These are phyloP conservation scores for Ahaetulla prasina DNA, from an alignment of 2,113 vertebrate species.

Conservation along the genomic window DNA sequence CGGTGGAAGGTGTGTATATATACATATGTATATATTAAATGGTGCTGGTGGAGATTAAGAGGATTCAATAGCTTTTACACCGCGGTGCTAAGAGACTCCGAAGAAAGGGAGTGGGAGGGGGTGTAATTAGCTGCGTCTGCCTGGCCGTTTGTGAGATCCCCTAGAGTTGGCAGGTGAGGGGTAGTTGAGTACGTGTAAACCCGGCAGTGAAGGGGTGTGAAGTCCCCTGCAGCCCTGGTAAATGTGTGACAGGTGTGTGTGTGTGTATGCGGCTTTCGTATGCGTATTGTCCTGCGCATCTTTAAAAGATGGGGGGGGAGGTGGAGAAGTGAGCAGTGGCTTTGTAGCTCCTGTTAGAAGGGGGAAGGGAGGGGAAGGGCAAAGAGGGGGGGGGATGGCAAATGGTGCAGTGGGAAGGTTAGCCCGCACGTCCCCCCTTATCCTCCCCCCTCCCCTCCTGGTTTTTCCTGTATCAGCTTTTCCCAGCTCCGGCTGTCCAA, in stretches of 20 bases:
- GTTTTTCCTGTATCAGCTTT: not conserved
- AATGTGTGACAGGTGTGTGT: not conserved
- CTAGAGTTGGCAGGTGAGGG: not conserved
- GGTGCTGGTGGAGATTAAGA: not conserved
- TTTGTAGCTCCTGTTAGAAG: not conserved
- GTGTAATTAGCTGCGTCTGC: not conserved
- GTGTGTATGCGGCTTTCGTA: not conserved
- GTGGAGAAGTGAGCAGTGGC: not conserved
- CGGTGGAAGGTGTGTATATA: not conserved
- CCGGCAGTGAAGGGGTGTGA: not conserved
- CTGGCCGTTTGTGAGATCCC: not conserved
- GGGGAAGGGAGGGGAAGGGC: not conserved
- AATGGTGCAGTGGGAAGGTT: conserved; percentile 5
- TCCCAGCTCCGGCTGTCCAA: not conserved
- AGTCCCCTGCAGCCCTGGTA: not conserved
- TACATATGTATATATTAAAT: not conserved
- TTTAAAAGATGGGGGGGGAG: not conserved
- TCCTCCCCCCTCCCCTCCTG: not conserved
- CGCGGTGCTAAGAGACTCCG: not conserved
- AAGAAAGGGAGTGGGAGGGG: not conserved
- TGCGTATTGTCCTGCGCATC: conserved; percentile 12
- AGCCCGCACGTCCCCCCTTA: not conserved
- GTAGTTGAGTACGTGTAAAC: not conserved
- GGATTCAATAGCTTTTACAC: not conserved
- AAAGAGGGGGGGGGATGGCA: not conserved